Conservation (phyloP, 2,888 invertebrate species). For the Mimumesa dahlbomi region DNA sequence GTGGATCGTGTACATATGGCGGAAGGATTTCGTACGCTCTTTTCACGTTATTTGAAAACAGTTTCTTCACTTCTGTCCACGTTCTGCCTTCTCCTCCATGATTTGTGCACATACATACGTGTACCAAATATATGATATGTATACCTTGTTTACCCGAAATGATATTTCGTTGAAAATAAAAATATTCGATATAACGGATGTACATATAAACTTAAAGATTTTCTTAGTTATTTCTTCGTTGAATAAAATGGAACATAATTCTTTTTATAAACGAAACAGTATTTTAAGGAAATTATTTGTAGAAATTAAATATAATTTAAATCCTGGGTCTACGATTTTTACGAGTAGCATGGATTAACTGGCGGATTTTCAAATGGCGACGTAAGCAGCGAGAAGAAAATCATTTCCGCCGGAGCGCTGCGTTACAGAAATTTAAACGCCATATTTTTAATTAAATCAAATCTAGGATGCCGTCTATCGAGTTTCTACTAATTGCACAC, state of each 20-base stretch:
- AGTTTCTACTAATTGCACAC: constrained; percentile 11
- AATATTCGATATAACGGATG: too few species aligned
- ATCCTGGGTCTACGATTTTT: neutral
- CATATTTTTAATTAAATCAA: constrained; percentile 21
- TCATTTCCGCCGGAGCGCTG: constrained; percentile 21
- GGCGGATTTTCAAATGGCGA: constrained; percentile 11
- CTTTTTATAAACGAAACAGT: too few species aligned
- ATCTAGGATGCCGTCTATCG: neutral
- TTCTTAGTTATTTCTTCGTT: too few species aligned
- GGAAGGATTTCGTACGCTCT: neutral
- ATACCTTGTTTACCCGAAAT: neutral
- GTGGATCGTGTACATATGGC: constrained; percentile 6
- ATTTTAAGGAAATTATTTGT: too few species aligned
- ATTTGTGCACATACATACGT: too few species aligned
- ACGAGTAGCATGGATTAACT: neutral
- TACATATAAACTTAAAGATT: too few species aligned
- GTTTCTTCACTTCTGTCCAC: neutral
- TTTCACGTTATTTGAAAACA: constrained; percentile 1
- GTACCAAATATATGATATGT: neutral
- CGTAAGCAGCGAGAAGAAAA: constrained; percentile 10
- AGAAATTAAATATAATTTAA: too few species aligned
- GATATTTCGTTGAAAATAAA: too few species aligned
- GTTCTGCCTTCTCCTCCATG: neutral
- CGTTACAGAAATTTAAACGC: constrained; percentile 18
- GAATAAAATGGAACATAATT: too few species aligned